Conservation (phyloP, 2,888 invertebrate genomes). For the Aphodius granarius region DNA sequence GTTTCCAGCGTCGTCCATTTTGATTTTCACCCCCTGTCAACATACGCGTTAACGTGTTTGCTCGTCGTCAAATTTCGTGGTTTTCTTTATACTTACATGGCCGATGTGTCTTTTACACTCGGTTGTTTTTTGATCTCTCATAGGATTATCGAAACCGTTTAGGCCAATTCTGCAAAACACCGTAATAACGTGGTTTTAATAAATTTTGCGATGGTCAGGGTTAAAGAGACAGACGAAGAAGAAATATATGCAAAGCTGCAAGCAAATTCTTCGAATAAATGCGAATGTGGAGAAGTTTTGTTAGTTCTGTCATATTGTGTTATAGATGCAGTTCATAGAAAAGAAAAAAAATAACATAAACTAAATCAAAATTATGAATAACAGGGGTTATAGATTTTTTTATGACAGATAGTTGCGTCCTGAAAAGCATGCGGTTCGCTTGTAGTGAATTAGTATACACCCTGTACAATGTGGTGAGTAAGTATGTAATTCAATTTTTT, state of each 20-base stretch:
- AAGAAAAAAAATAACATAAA: no score
- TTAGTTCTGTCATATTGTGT: no score
- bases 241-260: background rate
- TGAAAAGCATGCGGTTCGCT: no score
- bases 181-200: background rate
- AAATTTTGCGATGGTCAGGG: background rate
- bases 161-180: slow-evolving; percentile 74
- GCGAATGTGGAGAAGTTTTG: no score
- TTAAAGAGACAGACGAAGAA: background rate
- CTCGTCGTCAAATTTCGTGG: no score
- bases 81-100: slow-evolving; percentile 50
- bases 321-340: no score
- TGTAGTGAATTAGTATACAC: no score
- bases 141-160: slow-evolving; percentile 88
- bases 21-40: slow-evolving; percentile 64
- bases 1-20: slow-evolving; percentile 73
- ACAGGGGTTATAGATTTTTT: no score
- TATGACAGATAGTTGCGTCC: no score
- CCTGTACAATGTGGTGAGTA: background rate
- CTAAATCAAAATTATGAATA: no score
- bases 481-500: background rate
- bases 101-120: slow-evolving; percentile 86
- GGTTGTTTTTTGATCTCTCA: slow-evolving; percentile 84
- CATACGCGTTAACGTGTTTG: background rate
- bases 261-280: no score